phyloP scores from a whole-genome alignment of 2,797 vertebrate genomes.

The Myioborus melanocephalus region DNA sequence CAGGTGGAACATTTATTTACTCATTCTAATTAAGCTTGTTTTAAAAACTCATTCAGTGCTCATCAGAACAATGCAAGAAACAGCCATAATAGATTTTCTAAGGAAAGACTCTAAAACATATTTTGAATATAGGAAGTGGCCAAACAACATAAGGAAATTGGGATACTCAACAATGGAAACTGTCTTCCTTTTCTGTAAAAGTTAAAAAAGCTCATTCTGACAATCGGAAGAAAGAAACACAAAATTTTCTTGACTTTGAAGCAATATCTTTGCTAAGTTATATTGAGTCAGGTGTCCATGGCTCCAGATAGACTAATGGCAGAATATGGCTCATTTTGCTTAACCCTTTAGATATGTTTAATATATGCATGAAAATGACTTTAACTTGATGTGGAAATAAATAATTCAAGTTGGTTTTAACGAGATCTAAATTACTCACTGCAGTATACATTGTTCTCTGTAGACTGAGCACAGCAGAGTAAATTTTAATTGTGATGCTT shows the following conservation, averaged over 20 bases:
- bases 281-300: neutral
- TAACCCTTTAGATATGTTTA: neutral
- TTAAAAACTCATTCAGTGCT: neutral
- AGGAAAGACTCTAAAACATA: neutral
- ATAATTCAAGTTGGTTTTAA: slow-evolving; percentile 6
- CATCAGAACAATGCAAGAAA: neutral
- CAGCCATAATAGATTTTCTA: neutral
- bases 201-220: neutral
- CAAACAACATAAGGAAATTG: neutral
- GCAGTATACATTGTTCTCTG: neutral
- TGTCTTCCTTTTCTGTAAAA: neutral
- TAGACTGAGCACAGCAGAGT: neutral
- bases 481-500: slow-evolving; percentile 39
- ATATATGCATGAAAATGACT: neutral
- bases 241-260: neutral
- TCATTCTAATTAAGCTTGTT: neutral
- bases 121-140: neutral
- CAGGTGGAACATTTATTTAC: neutral
- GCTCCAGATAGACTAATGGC: neutral
- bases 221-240: neutral
- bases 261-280: neutral
- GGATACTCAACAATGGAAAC: neutral
- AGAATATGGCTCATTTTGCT: neutral
- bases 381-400: neutral
- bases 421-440: neutral